A percentile compares a stretch with the other conserved stretches of the same genome.
Conservation (phyloP, 2,797 vertebrate species). For the Alauda arvensis region DNA sequence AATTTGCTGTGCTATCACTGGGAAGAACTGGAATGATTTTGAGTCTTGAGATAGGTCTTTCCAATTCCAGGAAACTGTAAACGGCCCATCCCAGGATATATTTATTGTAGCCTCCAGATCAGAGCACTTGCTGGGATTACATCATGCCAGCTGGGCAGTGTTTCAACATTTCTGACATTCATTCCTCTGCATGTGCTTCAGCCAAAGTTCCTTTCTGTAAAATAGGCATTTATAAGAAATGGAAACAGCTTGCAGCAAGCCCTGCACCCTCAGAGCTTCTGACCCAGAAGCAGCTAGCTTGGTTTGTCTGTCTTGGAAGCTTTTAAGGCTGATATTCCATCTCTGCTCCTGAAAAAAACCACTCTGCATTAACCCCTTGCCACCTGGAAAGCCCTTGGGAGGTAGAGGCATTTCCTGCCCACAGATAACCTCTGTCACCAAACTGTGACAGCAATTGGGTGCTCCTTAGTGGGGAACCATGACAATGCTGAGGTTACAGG, state of each 20-base stretch:
- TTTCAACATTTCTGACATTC: conserved; percentile 41
- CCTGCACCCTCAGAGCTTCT: neutral
- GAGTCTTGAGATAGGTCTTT: neutral
- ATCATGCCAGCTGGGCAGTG: conserved; percentile 37
- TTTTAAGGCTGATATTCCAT: neutral
- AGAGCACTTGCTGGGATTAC: neutral
- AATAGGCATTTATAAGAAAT: conserved; percentile 63
- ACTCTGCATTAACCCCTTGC: neutral
- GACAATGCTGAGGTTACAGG: neutral
- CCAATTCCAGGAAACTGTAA: conserved; percentile 37
- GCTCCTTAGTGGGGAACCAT: fast-evolving
- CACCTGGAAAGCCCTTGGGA: neutral
- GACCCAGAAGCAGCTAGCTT: neutral
- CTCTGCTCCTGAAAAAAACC: neutral
- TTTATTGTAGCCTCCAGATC: neutral
- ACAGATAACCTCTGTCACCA: neutral
- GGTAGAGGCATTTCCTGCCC: neutral
- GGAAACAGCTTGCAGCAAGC: neutral
- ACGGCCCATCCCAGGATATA: conserved; percentile 17
- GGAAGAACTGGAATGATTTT: neutral
- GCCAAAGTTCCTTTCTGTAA: conserved; percentile 52
- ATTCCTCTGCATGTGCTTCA: neutral
- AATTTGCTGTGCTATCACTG: neutral
- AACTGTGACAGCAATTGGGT: neutral
- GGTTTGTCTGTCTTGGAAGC: neutral